Conservation (phyloP, 1,140 invertebrate species). For the Hylaeus volcanicus region DNA sequence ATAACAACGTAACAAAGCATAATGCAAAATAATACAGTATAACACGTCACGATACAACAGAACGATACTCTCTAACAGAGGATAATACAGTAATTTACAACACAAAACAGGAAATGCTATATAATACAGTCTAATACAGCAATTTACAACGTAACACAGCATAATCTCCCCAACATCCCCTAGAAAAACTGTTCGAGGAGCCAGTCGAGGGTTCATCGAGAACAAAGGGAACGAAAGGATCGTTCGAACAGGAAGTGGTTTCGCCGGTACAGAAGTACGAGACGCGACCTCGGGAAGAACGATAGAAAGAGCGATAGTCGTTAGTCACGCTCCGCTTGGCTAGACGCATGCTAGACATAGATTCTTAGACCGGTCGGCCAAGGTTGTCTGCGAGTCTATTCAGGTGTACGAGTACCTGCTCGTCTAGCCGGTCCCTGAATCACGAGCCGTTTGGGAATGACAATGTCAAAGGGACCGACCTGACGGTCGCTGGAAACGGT, state of each 20-base stretch:
- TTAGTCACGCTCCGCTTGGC: constrained; percentile 30
- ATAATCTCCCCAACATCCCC: too few relatives aligned
- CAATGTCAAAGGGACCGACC: constrained; percentile 20
- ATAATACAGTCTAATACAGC: too few relatives aligned
- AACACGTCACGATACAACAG: too few relatives aligned
- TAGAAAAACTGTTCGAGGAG: too few relatives aligned
- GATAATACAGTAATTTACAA: too few relatives aligned
- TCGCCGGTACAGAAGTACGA: neutral
- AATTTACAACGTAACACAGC: too few relatives aligned
- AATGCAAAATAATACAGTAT: too few relatives aligned
- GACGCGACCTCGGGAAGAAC: constrained; percentile 30
- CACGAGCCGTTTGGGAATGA: neutral
- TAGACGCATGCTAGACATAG: constrained; percentile 55
- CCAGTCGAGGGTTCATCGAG: too few relatives aligned
- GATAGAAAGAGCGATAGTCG: constrained; percentile 49
- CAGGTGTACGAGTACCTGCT: constrained; percentile 4
- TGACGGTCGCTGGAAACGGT: constrained; percentile 14
- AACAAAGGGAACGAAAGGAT: neutral
- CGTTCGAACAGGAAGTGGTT: neutral
- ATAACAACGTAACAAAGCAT: too few relatives aligned
- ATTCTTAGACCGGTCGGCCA: constrained; percentile 24
- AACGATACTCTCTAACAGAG: too few relatives aligned
- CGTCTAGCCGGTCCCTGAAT: constrained; percentile 22
- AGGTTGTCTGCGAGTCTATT: constrained; percentile 14
- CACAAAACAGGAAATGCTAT: too few relatives aligned